Percentiles rank a stretch among this genome's conserved stretches.
Conservation (phyloP, 2,797 vertebrate species). For the Sarcoramphus papa region DNA sequence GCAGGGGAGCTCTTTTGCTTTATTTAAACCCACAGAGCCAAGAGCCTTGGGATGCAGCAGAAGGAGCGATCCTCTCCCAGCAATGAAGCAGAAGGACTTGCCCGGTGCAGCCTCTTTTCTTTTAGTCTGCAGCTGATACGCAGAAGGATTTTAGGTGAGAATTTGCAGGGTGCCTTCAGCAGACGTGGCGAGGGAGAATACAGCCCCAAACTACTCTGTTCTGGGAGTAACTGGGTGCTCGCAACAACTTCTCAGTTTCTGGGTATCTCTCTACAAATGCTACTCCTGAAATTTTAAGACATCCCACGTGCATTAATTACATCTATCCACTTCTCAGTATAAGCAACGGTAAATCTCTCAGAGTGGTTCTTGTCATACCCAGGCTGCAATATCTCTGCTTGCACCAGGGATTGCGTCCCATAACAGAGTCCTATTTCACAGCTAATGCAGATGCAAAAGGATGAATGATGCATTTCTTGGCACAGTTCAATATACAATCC, state of each 20-base stretch:
- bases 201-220: neutral
- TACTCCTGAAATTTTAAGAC: neutral
- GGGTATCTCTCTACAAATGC: neutral
- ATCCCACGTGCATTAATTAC: neutral
- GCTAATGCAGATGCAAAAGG: neutral
- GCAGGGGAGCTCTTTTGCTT: neutral
- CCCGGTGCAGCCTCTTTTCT: neutral
- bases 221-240: neutral
- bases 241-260: neutral
- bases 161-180: neutral
- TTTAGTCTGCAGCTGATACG: accelerated
- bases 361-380: neutral
- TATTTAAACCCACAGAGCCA: neutral
- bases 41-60: neutral
- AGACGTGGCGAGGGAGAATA: neutral
- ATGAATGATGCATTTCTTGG: neutral
- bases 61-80: neutral
- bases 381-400: neutral
- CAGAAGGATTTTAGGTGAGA: neutral
- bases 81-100: neutral
- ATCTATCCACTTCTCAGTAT: neutral
- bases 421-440: neutral
- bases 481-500: neutral
- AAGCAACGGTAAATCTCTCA: neutral
- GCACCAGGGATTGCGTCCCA: neutral